Evolutionary conservation across 2,888 invertebrate species (phyloP).

Genomic region (Boloria euphrosyne): DNA sequence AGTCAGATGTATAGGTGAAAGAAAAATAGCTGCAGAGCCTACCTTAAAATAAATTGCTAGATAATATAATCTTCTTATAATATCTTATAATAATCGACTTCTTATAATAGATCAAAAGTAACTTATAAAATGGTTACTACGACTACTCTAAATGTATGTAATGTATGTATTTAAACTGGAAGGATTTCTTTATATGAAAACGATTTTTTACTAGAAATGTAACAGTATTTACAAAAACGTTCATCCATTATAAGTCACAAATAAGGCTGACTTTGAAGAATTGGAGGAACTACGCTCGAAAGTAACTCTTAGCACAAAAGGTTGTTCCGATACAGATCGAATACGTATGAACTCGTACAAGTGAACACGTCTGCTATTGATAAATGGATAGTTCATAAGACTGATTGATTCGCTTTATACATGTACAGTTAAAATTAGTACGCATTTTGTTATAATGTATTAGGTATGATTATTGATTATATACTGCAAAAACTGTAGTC

Average conservation of each 20-base stretch:
- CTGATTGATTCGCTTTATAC: conserved; percentile 16
- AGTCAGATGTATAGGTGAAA: too few species aligned
- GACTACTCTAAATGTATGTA: too few species aligned
- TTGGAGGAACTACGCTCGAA: conserved; percentile 34
- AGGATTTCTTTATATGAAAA: not conserved
- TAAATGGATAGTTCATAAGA: conserved; percentile 20
- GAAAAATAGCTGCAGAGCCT: too few species aligned
- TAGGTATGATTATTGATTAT: not conserved
- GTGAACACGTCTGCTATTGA: conserved; percentile 19
- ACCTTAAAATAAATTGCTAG: too few species aligned
- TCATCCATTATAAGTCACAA: conserved; percentile 37
- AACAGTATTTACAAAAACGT: conserved; percentile 37
- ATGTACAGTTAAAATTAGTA: not conserved
- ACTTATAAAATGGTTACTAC: too few species aligned
- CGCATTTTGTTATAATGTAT: not conserved
- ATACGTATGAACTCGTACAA: conserved; percentile 22
- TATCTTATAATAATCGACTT: too few species aligned
- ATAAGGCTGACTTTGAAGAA: conserved; percentile 41
- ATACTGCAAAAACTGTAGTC: too few species aligned
- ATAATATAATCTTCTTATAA: too few species aligned
- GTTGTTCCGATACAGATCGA: conserved; percentile 21
- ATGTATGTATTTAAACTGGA: too few species aligned
- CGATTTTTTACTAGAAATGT: conserved; percentile 28
- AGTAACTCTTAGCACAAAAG: conserved; percentile 31
- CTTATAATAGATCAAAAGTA: too few species aligned